Conservation (phyloP, 2,888 invertebrate genomes). For the Sialis lutaria region DNA sequence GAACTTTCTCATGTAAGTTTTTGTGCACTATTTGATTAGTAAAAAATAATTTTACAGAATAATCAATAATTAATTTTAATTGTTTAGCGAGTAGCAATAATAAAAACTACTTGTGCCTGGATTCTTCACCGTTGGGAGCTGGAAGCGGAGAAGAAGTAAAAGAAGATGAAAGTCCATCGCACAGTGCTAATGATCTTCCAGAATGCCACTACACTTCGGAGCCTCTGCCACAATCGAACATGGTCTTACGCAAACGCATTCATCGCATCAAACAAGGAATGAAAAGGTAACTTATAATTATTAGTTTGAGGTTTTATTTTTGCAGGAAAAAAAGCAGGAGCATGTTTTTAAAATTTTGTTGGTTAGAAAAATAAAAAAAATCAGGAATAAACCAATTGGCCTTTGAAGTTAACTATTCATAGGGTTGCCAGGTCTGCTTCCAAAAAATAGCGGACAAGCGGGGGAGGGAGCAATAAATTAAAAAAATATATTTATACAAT, state of each 20-base stretch:
- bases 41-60: neutral
- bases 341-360: too few species aligned
- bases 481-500: too few species aligned
- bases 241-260: conserved; percentile 72
- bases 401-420: too few species aligned
- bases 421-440: too few species aligned
- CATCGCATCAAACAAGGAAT: conserved; percentile 78
- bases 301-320: neutral
- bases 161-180: conserved; percentile 27
- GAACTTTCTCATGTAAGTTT: conserved; percentile 45
- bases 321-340: neutral
- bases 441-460: too few species aligned
- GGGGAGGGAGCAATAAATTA: too few species aligned
- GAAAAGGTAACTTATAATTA: conserved; percentile 38
- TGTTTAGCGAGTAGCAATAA: conserved; percentile 34
- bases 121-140: conserved; percentile 37
- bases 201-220: conserved; percentile 25
- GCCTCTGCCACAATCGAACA: conserved; percentile 64
- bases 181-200: conserved; percentile 29
- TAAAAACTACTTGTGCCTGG: conserved; percentile 36
- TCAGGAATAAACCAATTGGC: too few species aligned
- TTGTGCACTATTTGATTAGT: neutral
- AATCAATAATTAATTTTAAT: neutral
- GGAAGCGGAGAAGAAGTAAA: conserved; percentile 31
- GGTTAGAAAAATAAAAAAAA: too few species aligned